Base-by-base conservation (phyloP, 2,797 vertebrate genomes). In the Sebastes glaucus region DNA sequence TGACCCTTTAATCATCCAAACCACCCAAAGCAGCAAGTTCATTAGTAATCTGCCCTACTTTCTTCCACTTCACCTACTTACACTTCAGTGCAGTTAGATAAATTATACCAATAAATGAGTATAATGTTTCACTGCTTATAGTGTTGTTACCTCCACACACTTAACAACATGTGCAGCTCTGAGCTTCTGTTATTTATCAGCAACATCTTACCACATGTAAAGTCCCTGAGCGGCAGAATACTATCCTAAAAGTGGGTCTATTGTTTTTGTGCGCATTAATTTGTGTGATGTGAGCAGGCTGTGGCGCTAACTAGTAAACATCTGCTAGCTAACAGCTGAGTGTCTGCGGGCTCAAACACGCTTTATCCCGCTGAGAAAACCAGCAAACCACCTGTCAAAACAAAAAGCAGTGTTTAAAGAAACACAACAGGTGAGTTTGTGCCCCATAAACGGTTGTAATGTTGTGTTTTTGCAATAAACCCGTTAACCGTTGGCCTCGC, bases 291-390 rank as follows among this genome's bases (percentile, higher is more conserved):
- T 74, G 57, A 56, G 5, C 53, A 35, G 60, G 42, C 61, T 62
- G 64, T 2, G 57, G 63, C 6, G 68, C 38, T 6, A 69, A 74
- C 78, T 65, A 69, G 5, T 25, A 38, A 74, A 83, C 91, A 91
- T 88, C 84, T 86, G 80, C 82, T 71, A 81, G 88, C 89, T 81
- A 89, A 80, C 90, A 85, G 81, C 82, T 89, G 87, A 56, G 28
- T 61, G 59, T 55, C 35, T 69, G 35, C 5, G 56, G 27, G 53
- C 75, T 52, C 66, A 20, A 55, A 77, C 79, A 74, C 79, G 59
- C 46, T 35, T 23, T 69, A 28, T 67, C 33, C 46, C 16, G 22
- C 20, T 5, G 42, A 55, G 13, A 55, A 74, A 73, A 30, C 1
- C 42, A 42, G 4, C 46, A 1, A 32, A 16, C 23, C n/a, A 52